Evolutionary conservation across 2,113 vertebrate genomes (phyloP).

Genomic region (Antechinus stuartii): DNA sequence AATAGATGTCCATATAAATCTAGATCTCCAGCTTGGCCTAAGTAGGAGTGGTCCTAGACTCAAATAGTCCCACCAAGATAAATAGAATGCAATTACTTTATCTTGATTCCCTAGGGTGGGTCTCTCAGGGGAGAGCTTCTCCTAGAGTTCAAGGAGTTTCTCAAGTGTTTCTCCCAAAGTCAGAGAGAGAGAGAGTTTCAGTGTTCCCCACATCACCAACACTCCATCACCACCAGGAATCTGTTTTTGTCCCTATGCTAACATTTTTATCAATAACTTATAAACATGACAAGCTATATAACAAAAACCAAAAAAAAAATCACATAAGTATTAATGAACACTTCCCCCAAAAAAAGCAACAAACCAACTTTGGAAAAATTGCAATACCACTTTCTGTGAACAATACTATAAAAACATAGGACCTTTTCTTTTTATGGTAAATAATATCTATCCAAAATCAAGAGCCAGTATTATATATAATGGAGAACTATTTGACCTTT

Average conservation of each 20-base stretch:
- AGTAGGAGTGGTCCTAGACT: too few relatives aligned
- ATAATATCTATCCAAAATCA: neutral
- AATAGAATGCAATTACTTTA: too few relatives aligned
- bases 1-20: too few relatives aligned
- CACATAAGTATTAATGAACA: neutral
- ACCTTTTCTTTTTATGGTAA: neutral
- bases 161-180: too few relatives aligned
- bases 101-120: too few relatives aligned
- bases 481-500: neutral
- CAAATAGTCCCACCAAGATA: too few relatives aligned
- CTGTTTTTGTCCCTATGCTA: neutral
- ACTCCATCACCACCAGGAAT: neutral
- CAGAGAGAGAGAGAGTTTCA: too few relatives aligned
- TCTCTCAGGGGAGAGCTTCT: too few relatives aligned
- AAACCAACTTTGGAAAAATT: neutral
- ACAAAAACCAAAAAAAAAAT: neutral
- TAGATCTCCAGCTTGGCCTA: too few relatives aligned
- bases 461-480: neutral
- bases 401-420: neutral
- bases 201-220: too few relatives aligned
- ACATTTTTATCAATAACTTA: neutral
- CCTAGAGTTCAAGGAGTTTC: too few relatives aligned
- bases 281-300: neutral
- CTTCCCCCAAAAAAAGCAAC: neutral
- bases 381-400: neutral